Percentiles rank a stretch among this genome's conserved stretches.
phyloP scores from a whole-genome alignment of 2,113 vertebrate species.

The Danionella cerebrum region DNA sequence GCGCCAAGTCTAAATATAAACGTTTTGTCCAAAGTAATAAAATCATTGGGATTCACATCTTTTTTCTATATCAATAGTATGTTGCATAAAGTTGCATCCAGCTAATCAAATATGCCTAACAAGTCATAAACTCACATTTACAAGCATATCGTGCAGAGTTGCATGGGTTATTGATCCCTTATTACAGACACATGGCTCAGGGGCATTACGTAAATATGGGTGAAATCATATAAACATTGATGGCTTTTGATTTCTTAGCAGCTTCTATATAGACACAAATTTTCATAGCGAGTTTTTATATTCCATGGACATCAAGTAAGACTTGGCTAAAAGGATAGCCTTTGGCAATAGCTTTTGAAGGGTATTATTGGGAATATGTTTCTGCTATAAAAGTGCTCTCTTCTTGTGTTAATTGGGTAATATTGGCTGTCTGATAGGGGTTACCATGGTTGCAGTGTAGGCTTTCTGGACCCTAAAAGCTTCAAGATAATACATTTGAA shows the following conservation, averaged over 20 bases:
- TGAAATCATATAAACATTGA: neutral
- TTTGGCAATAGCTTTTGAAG: constrained; percentile 27
- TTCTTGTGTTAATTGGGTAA: constrained; percentile 40
- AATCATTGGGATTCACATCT: neutral
- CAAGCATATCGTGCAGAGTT: neutral
- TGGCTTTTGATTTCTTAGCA: neutral
- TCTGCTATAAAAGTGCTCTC: constrained; percentile 25
- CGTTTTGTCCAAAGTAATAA: neutral
- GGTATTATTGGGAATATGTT: constrained; percentile 37
- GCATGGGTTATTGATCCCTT: constrained; percentile 6
- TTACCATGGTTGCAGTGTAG: constrained; percentile 44
- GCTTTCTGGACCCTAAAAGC: constrained; percentile 44
- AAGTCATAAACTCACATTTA: neutral
- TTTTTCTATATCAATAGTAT: neutral
- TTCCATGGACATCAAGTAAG: neutral
- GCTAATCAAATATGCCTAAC: neutral
- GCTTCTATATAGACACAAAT: neutral
- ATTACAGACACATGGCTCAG: neutral
- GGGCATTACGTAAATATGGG: neutral
- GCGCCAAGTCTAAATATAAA: neutral
- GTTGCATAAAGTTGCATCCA: neutral
- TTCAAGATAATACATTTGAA: constrained; percentile 45
- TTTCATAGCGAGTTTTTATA: too few species aligned
- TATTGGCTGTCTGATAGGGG: constrained; percentile 40
- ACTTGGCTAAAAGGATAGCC: constrained; percentile 6